Evolutionary conservation across 2,888 invertebrate species (phyloP), one percentile per base, ranked within the genome.

Genomic region (Drosophila engyochracea): DNA sequence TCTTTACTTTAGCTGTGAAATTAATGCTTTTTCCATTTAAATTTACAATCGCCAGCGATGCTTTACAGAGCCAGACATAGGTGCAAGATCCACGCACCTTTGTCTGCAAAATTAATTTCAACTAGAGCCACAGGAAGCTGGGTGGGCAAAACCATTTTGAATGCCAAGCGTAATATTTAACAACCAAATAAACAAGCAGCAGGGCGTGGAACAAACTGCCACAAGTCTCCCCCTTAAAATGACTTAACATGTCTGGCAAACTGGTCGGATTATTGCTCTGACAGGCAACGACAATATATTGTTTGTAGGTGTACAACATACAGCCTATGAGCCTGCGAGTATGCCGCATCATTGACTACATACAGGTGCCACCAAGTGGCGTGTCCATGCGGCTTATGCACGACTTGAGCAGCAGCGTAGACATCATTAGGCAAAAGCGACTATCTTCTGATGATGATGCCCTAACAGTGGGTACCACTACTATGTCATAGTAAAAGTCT

Each of bases 191-290:
- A 59, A 62, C 54, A 74, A 64, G 35, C 67, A 39, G 12, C n/a
- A 35, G 53, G 71, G 66, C 62, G 76, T 76, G 67, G 51, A 67
- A 57, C 35, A 19, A 14, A 44, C 44, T 31, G 19, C 14, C 28
- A 31, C 16, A 47, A 47, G 47, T 22, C 58, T 16, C 30, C 16
- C 19, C 39, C 55, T 39, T 79, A 76, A 81, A 86, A 82, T 85
- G 85, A 90, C 90, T 85, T 90, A 82, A 77, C 85, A 85, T 85
- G 88, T 90, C 88, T 78, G 61, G 39, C 25, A 37, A 74, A 73
- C 78, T 52, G 76, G 55, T 81, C 74, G 74, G 90, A 90, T 86
- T 86, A 86, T 82, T 82, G 70, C 83, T 63, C 63, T 78, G 85
- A 85, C 83, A 88, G 77, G 47, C 71, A 70, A 67, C 72, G 71